These are phyloP conservation scores for Muricea muricata DNA, from an alignment of 92 coral and sea anemone genomes.

Conservation along the genomic window DNA sequence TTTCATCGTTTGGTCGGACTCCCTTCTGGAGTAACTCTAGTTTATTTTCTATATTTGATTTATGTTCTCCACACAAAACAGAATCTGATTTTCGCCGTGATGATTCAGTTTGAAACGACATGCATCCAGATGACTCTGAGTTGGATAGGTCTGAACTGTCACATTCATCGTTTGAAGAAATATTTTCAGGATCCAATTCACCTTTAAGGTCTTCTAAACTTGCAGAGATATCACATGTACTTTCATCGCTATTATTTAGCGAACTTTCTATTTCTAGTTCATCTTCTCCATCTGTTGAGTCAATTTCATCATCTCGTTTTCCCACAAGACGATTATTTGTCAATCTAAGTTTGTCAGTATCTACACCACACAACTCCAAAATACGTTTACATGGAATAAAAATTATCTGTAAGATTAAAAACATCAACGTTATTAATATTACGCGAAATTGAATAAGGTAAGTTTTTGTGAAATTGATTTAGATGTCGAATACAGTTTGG, in stretches of 20 bases:
- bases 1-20: not conserved
- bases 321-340: slow-evolving; percentile 19
- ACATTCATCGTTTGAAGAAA: not conserved
- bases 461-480: too few relatives aligned
- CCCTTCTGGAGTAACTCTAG: not conserved
- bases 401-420: slow-evolving; percentile 17
- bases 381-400: slow-evolving; percentile 31
- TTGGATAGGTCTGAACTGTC: not conserved
- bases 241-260: not conserved
- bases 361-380: slow-evolving; percentile 57
- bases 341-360: slow-evolving; percentile 40
- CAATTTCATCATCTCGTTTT: not conserved
- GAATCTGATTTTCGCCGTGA: slow-evolving; percentile 30
- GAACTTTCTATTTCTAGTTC: slow-evolving; percentile 1
- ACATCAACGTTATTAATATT: too few relatives aligned
- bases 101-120: not conserved
- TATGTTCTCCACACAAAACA: not conserved
- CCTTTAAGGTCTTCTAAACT: slow-evolving; percentile 46
- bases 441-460: too few relatives aligned
- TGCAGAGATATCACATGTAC: slow-evolving; percentile 13
- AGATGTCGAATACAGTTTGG: too few relatives aligned
- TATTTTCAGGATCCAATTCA: slow-evolving; percentile 25
- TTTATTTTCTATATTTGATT: not conserved
- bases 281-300: not conserved
- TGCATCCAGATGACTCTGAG: slow-evolving; percentile 4